These are phyloP conservation scores for Tenthredo notha DNA, from an alignment of 2,888 invertebrate genomes.

Conservation along the genomic window DNA sequence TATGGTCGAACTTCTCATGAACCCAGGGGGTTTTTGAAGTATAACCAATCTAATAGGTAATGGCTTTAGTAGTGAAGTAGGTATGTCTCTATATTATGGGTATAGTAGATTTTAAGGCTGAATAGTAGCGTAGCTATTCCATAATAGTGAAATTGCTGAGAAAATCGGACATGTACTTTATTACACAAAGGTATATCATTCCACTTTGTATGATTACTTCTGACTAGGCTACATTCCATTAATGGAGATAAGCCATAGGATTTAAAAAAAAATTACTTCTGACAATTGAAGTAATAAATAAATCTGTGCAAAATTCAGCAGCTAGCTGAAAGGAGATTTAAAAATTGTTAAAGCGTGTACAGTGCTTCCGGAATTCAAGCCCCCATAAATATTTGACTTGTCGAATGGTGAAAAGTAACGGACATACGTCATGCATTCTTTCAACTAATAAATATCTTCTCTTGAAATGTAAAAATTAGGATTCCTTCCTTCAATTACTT, in stretches of 20 bases:
- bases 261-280: too few relatives aligned
- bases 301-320: neutral
- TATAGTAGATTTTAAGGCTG: neutral
- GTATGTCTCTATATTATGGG: neutral
- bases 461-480: neutral
- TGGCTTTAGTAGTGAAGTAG: constrained; percentile 54
- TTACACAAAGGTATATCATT: neutral
- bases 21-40: constrained; percentile 37
- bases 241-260: too few relatives aligned
- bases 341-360: neutral
- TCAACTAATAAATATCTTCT: neutral
- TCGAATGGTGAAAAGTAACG: too few relatives aligned
- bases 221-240: too few relatives aligned
- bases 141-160: neutral
- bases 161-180: neutral
- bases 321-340: too few relatives aligned
- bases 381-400: too few relatives aligned
- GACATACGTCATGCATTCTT: too few relatives aligned
- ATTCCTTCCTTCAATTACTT: neutral
- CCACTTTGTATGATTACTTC: neutral
- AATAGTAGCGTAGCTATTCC: neutral
- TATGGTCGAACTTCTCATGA: constrained; percentile 23
- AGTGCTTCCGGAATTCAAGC: neutral
- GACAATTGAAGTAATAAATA: neutral
- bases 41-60: constrained; percentile 34